Evolutionary conservation across 1,140 invertebrate genomes (phyloP).

Genomic region (Tetranychus urticae): DNA sequence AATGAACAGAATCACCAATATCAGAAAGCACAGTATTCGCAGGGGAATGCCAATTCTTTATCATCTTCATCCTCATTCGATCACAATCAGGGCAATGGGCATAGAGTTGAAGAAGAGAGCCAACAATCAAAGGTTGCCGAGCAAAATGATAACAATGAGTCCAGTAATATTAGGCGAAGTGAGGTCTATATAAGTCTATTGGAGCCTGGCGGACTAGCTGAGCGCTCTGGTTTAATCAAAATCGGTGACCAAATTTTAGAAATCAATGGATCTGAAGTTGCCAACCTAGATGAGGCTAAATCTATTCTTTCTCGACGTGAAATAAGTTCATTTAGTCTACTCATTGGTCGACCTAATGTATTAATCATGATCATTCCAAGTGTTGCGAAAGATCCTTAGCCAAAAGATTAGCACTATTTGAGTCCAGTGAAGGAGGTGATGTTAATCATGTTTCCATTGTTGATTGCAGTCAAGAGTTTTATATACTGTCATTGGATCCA

Average conservation of each 20-base stretch:
- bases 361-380: background rate
- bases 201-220: constrained; percentile 38
- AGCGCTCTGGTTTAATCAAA: constrained; percentile 35
- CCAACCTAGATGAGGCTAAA: constrained; percentile 24
- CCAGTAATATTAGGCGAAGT: background rate
- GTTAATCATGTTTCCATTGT: background rate
- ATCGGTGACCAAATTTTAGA: constrained; percentile 47
- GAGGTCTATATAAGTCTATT: constrained; percentile 22
- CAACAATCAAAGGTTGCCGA: background rate
- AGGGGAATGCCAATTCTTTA: background rate
- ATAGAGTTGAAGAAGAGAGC: background rate
- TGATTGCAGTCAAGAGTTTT: background rate
- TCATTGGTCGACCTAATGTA: background rate
- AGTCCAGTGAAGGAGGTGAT: background rate
- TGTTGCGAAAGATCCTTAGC: background rate
- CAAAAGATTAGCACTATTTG: background rate
- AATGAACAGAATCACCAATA: background rate
- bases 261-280: constrained; percentile 28
- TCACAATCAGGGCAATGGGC: background rate
- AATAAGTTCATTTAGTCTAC: background rate
- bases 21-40: background rate
- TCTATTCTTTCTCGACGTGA: background rate
- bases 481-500: background rate
- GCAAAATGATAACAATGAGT: background rate
- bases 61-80: background rate